These are phyloP conservation scores for Magallana nippona DNA, from an alignment of 2,888 invertebrate genomes.

Conservation along the genomic window DNA sequence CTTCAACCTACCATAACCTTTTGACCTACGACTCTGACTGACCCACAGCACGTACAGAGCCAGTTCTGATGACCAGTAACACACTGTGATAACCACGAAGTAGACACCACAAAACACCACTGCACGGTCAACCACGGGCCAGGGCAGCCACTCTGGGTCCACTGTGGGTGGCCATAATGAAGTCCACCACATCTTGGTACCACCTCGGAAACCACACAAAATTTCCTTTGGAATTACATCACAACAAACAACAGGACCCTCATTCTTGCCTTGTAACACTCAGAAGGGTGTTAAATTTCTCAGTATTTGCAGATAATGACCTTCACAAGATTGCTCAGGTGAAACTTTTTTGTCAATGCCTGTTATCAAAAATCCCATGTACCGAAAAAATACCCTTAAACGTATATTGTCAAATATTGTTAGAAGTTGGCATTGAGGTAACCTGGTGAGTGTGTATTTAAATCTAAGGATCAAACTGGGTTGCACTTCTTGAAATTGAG, in stretches of 20 bases:
- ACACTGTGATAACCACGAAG: neutral
- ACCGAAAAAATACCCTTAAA: slow-evolving; percentile 25
- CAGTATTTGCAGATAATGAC: slow-evolving; percentile 14
- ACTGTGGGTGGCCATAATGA: neutral
- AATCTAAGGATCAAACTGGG: neutral
- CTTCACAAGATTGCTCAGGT: slow-evolving; percentile 23
- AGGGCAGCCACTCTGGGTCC: slow-evolving; percentile 14
- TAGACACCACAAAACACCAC: slow-evolving; percentile 24
- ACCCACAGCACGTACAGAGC: neutral
- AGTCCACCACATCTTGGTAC: slow-evolving; percentile 3
- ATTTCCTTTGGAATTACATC: neutral
- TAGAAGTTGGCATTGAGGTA: neutral
- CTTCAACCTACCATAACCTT: slow-evolving; percentile 14
- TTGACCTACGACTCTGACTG: neutral
- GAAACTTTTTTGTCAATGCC: slow-evolving; percentile 8
- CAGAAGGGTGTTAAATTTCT: slow-evolving; percentile 21
- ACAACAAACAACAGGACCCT: neutral
- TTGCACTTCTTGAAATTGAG: slow-evolving; percentile 1
- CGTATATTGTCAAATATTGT: slow-evolving; percentile 13
- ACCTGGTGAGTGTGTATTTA: slow-evolving; percentile 1
- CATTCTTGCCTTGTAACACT: neutral
- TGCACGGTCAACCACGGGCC: slow-evolving; percentile 6
- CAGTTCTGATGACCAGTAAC: slow-evolving; percentile 28
- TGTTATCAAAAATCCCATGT: slow-evolving; percentile 3
- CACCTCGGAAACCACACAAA: neutral